A percentile compares a stretch with the other conserved stretches of the same genome.
These are phyloP conservation scores for Cheirogaleus major DNA, from an alignment of 2,797 vertebrate genomes.

Conservation along the genomic window DNA sequence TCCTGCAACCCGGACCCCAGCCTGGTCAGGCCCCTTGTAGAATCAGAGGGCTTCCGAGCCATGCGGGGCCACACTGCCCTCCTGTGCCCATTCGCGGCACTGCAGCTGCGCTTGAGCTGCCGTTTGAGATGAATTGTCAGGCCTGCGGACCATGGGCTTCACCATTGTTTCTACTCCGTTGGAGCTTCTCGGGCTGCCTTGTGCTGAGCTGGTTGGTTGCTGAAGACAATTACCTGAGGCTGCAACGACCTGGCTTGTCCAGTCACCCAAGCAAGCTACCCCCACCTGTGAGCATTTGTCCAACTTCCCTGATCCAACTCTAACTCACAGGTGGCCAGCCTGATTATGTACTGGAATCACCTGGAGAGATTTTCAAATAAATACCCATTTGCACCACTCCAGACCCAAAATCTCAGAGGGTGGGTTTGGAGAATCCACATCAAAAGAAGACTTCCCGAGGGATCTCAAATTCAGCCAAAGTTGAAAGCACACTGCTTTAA, in stretches of 20 bases:
- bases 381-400: background rate
- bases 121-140: background rate
- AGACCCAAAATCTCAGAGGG: background rate
- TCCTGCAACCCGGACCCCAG: rapidly evolving
- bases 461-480: background rate
- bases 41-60: background rate
- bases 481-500: background rate
- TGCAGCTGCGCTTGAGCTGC: background rate
- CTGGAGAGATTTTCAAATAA: background rate
- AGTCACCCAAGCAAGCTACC: background rate
- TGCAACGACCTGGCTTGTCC: background rate
- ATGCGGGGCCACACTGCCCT: background rate
- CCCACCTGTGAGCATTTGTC: background rate
- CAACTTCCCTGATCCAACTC: background rate
- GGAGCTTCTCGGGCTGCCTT: background rate
- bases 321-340: background rate
- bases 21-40: too few relatives aligned
- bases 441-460: background rate
- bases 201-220: background rate
- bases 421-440: background rate
- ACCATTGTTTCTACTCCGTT: background rate
- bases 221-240: background rate
- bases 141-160: background rate
- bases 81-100: background rate
- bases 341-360: background rate